phyloP scores from a whole-genome alignment of 2,888 invertebrate genomes.

The Coelopa pilipes region DNA sequence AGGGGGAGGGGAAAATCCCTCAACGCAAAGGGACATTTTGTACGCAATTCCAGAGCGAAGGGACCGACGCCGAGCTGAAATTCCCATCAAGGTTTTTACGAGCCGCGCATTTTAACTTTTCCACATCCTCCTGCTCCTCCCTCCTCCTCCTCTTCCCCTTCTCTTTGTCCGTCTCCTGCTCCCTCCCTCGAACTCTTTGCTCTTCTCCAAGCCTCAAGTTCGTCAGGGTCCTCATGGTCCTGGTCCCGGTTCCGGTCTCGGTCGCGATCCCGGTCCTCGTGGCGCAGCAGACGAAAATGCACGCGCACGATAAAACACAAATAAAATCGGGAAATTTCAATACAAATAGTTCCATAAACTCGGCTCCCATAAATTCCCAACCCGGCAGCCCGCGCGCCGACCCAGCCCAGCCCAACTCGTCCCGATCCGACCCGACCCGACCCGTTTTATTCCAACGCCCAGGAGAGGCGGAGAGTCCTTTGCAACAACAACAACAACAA shows the following conservation, averaged over 20 bases:
- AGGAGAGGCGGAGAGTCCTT: too few relatives aligned
- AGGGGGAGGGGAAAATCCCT: slow-evolving; percentile 16
- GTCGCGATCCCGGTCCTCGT: too few relatives aligned
- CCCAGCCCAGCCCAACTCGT: too few relatives aligned
- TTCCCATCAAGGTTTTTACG: slow-evolving; percentile 20
- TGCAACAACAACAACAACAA: slow-evolving; percentile 6
- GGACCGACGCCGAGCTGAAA: slow-evolving; percentile 13
- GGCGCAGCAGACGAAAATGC: slow-evolving; percentile 19
- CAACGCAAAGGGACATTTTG: slow-evolving; percentile 31
- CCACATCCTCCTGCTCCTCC: background rate
- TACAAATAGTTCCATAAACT: slow-evolving; percentile 29
- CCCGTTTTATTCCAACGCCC: too few relatives aligned
- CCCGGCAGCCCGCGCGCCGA: too few relatives aligned
- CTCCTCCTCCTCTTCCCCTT: too few relatives aligned
- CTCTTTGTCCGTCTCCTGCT: too few relatives aligned
- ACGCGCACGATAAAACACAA: slow-evolving; percentile 21
- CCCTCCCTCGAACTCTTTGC: too few relatives aligned
- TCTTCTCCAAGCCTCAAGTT: too few relatives aligned
- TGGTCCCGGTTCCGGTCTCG: too few relatives aligned
- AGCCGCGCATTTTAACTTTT: slow-evolving; percentile 24
- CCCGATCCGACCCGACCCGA: too few relatives aligned
- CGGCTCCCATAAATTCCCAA: slow-evolving; percentile 28
- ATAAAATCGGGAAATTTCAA: slow-evolving; percentile 28
- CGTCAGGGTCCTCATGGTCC: too few relatives aligned
- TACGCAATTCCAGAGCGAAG: slow-evolving; percentile 23